Conservation (phyloP, 1,140 invertebrate species). For the Uloborus diversus region DNA sequence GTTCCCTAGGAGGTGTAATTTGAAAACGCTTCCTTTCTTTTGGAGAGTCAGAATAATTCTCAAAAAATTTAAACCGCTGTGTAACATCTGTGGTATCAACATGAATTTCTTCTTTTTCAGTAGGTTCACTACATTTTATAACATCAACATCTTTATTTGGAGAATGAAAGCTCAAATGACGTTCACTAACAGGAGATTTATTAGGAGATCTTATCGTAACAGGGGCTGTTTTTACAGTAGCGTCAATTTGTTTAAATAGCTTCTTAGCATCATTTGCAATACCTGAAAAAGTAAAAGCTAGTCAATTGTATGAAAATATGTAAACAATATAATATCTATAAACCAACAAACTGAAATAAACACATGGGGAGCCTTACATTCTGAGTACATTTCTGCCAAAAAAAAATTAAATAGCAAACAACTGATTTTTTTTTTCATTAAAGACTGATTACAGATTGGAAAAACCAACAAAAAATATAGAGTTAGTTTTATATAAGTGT, state of each 20-base stretch:
- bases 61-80: constrained; percentile 89
- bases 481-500: no score
- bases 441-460: no score
- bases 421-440: no score
- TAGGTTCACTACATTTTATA: constrained; percentile 72
- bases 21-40: constrained; percentile 78
- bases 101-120: constrained; percentile 77
- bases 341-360: not conserved
- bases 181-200: constrained; percentile 64
- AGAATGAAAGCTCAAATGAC: constrained; percentile 16
- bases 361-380: no score
- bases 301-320: no score
- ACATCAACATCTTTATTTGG: constrained; percentile 74
- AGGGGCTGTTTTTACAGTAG: constrained; percentile 65
- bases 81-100: constrained; percentile 83
- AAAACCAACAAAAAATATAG: no score
- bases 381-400: no score
- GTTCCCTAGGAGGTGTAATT: constrained; percentile 84
- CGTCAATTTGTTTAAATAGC: constrained; percentile 86
- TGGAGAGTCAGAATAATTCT: constrained; percentile 74
- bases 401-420: no score
- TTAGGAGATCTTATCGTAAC: constrained; percentile 61
- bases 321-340: no score
- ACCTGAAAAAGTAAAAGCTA: constrained; percentile 68
- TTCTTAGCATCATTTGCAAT: constrained; percentile 86